Evolutionary conservation across 2,113 vertebrate genomes (phyloP).

Genomic region (Mesoclemmys tuberculata): DNA sequence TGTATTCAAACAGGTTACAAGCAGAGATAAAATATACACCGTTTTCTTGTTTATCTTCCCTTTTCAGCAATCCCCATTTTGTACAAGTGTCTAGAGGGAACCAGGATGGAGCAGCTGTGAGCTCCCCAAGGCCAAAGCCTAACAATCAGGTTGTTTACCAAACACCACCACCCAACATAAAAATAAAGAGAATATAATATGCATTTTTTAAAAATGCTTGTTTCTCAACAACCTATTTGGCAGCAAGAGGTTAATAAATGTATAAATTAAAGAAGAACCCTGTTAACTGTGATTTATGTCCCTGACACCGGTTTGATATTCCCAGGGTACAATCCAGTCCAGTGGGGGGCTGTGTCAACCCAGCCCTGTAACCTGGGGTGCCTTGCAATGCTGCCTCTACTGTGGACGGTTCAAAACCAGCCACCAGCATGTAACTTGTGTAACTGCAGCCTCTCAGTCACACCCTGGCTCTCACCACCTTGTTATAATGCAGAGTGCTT

Average conservation of each 20-base stretch:
- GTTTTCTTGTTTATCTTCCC: slow-evolving; percentile 75
- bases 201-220: not conserved
- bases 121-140: slow-evolving; percentile 71
- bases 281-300: not conserved
- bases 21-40: slow-evolving; percentile 54
- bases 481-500: not conserved
- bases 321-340: not conserved
- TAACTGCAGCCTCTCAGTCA: not conserved
- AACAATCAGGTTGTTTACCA: slow-evolving; percentile 78
- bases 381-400: not conserved
- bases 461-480: not conserved
- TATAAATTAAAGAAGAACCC: not conserved
- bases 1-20: slow-evolving; percentile 65
- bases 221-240: not conserved
- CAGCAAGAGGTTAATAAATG: not conserved
- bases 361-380: not conserved
- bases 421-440: not conserved
- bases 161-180: slow-evolving; percentile 61
- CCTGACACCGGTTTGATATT: not conserved
- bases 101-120: slow-evolving; percentile 65
- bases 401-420: not conserved
- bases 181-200: slow-evolving; percentile 45
- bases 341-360: not conserved
- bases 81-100: slow-evolving; percentile 70
- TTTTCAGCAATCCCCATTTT: slow-evolving; percentile 63